Evolutionary conservation across 2,888 invertebrate genomes (phyloP).

Genomic region (Sepiola atlantica): DNA sequence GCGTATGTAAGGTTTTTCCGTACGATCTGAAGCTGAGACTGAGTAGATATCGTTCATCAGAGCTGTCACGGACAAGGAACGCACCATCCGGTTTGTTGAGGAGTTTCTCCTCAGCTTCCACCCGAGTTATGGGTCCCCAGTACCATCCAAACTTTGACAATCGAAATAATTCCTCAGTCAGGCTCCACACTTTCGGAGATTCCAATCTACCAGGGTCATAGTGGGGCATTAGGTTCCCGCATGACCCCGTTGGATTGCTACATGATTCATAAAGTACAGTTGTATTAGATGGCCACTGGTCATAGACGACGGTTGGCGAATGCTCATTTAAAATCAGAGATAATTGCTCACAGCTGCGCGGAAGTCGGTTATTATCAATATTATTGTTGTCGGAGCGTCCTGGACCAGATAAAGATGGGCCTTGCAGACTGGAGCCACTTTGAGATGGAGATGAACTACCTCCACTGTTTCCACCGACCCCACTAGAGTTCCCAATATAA

Average conservation of each 20-base stretch:
- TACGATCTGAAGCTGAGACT: conserved; percentile 83
- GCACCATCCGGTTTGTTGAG: conserved; percentile 83
- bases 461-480: conserved; percentile 48
- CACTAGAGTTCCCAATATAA: conserved; percentile 50
- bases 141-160: conserved; percentile 80
- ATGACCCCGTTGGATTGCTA: conserved; percentile 2
- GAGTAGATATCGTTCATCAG: conserved; percentile 82
- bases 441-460: conserved; percentile 40
- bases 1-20: conserved; percentile 83
- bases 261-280: background rate
- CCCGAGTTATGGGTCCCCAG: conserved; percentile 85
- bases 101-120: conserved; percentile 83
- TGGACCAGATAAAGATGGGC: background rate
- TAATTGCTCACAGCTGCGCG: conserved; percentile 33
- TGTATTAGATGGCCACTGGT: background rate
- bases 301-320: background rate
- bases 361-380: background rate
- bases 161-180: conserved; percentile 76
- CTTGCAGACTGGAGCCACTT: background rate
- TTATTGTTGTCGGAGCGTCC: conserved; percentile 14
- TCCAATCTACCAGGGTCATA: conserved; percentile 48
- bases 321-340: conserved; percentile 4
- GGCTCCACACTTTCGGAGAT: conserved; percentile 71
- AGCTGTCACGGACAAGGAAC: conserved; percentile 85
- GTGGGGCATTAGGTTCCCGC: background rate